Base-by-base conservation (phyloP, 2,113 vertebrate species). In the Oxygymnocypris stewartii region DNA sequence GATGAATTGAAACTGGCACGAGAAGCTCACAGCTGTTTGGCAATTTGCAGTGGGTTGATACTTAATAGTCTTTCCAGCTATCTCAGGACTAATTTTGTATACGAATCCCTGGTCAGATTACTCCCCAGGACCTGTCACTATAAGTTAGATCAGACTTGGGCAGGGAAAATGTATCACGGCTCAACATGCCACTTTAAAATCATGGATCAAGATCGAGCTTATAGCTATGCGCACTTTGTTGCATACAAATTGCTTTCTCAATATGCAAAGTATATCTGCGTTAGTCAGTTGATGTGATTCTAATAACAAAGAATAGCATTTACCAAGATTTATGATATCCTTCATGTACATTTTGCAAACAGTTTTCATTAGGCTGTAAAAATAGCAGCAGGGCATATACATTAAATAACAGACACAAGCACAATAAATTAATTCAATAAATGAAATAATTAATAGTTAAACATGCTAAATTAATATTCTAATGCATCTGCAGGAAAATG, bases 1-100 rank as follows among this genome's bases (percentile, higher is more conserved):
- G 40, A 69, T 92, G 94, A 94, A 96, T 96, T 93, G 94, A 92
- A 96, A 90, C 84, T 93, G 96, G 96, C 96, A 95, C 89, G 89
- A 93, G 94, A 88, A 89, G 57, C 79, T 40, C 6, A 77, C 49
- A 44, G n/a, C 35, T 65, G 94, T 87, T 93, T 92, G 92, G 91
- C 91, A 93, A 96, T 96, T 95, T 95, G 92, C 90, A 88, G 91
- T 91, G 90, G 44, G 35, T 57, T 69, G 44, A 65, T 12, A 93
- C 90, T 94, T 96, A 96, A 96, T 95, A 95, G 89, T 89, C 79
- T 91, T 79, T 31, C 76, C 49, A 44, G 23, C 40, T 79, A 78
- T 74, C 89, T 88, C 82, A 84, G 87, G 91, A 82, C 87, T 93
- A 86, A 87, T 89, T 90, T 86, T 89, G 88, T 86, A 90, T 84